Base-by-base conservation (phyloP, 1,140 invertebrate genomes). In the Caligus rogercresseyi region DNA sequence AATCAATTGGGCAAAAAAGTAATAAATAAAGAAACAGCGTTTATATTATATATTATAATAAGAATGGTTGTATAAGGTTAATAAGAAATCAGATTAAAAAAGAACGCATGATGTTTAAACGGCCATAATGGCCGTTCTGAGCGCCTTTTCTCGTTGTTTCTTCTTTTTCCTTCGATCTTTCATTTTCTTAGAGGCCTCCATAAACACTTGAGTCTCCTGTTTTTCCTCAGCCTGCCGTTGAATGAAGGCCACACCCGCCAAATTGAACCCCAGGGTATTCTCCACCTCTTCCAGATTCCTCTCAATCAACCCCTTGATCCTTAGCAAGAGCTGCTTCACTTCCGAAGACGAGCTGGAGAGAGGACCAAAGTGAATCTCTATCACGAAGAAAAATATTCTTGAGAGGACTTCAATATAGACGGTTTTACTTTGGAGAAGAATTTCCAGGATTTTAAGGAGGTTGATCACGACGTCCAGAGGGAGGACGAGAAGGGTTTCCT, bases 181-280 rank as follows among this genome's bases (percentile, higher is more conserved):
- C 19, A 78, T 78, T 56, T 77, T 78, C 64, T 77, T 73, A 1
- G 81, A 82, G 0, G 87, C 85, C 71, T 92, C 89, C 63, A 75
- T 77, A 74, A 97, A 97, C 64, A 93, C 75, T 68, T 83, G 80
- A 15, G 89, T 78, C 58, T 83, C 81, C 67, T 89, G 81, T n/a
- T 78, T 75, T 65, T 83, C 80, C 73, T 94, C 90, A n/a, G 87
- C 75, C 63, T 83, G 76, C 54, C 81, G 75, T 70, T 87, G 82
- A 14, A 89, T 68, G 70, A 87, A 83, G 60, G 81, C 76, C 67
- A 96, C 74, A 0, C 83, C 89, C 71, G 89, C 83, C 54, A 87
- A 72, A 76, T 97, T 98, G 71, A 84, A 87, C 2, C 89, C 91
- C 60, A 91, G 75, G 56, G 80, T 79, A 74, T 96, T 86, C 80